Evolutionary conservation across 30 jellyfish, hydroid and myxozoan genomes (phyloP).

Genomic region (Cassiopea xamachana): DNA sequence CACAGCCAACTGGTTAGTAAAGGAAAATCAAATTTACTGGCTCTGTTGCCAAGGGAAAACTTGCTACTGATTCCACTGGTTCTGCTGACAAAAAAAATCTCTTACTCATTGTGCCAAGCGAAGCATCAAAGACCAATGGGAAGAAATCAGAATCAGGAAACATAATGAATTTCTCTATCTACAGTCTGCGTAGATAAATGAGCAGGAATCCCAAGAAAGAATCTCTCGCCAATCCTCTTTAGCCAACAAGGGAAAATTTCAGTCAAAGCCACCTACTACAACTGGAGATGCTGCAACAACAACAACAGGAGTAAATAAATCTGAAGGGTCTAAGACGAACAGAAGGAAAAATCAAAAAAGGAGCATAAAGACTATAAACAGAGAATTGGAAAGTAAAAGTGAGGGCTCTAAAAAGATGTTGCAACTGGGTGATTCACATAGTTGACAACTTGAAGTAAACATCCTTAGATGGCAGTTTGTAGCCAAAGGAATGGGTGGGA

Average conservation of each 20-base stretch:
- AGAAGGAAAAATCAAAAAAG: background rate
- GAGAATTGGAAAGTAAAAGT: background rate
- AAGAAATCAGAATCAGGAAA: conserved; percentile 27
- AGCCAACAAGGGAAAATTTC: conserved; percentile 6
- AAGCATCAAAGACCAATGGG: conserved; percentile 24
- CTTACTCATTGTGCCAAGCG: background rate
- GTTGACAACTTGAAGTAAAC: background rate
- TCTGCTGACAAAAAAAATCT: no score
- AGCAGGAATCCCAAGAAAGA: background rate
- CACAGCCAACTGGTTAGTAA: background rate
- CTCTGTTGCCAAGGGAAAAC: conserved; percentile 15
- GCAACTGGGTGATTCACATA: background rate
- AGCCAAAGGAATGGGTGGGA: conserved; percentile 2
- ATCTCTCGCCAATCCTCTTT: background rate
- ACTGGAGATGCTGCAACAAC: background rate
- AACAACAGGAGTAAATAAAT: background rate
- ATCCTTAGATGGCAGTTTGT: background rate
- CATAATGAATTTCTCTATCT: background rate
- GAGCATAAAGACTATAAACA: background rate
- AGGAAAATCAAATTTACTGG: background rate
- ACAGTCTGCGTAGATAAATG: background rate
- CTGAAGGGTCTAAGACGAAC: background rate
- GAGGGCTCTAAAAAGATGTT: background rate
- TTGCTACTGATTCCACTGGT: background rate
- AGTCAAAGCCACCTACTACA: background rate